Conservation (phyloP, 1,140 invertebrate genomes). For the Venturia canescens region DNA sequence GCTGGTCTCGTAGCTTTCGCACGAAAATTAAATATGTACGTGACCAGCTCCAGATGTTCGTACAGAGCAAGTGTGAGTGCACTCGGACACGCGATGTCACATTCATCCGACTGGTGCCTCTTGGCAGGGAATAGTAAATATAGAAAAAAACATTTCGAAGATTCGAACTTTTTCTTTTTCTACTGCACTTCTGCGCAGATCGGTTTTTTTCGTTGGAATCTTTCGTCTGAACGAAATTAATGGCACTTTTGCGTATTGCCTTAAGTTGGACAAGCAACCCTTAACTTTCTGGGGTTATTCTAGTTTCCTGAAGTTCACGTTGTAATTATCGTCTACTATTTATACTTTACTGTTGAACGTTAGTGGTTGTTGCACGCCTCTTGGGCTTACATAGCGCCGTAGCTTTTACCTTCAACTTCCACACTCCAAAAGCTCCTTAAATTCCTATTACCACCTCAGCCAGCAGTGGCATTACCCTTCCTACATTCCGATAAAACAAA, state of each 20-base stretch:
- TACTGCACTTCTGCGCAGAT: background rate
- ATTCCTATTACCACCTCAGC: background rate
- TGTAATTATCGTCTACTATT: conserved; percentile 4
- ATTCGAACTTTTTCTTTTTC: too few relatives aligned
- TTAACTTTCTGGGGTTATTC: background rate
- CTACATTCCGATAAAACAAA: background rate
- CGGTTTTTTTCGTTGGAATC: background rate
- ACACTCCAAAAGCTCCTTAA: background rate
- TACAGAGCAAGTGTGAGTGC: too few relatives aligned
- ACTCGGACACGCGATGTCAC: too few relatives aligned
- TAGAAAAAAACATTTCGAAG: too few relatives aligned
- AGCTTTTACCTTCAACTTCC: conserved; percentile 6
- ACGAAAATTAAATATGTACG: too few relatives aligned
- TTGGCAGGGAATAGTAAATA: too few relatives aligned
- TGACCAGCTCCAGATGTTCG: too few relatives aligned
- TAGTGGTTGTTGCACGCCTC: conserved; percentile 20
- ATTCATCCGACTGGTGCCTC: too few relatives aligned
- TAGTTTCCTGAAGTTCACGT: background rate
- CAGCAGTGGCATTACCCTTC: background rate
- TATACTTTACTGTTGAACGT: background rate
- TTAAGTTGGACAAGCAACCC: background rate
- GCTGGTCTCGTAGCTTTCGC: too few relatives aligned
- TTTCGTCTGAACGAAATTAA: background rate
- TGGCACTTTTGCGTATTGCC: background rate
- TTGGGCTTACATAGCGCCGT: conserved; percentile 18